These are phyloP conservation scores for Phrynocephalus guinanensis DNA, from an alignment of 2,797 vertebrate genomes.

Conservation along the genomic window DNA sequence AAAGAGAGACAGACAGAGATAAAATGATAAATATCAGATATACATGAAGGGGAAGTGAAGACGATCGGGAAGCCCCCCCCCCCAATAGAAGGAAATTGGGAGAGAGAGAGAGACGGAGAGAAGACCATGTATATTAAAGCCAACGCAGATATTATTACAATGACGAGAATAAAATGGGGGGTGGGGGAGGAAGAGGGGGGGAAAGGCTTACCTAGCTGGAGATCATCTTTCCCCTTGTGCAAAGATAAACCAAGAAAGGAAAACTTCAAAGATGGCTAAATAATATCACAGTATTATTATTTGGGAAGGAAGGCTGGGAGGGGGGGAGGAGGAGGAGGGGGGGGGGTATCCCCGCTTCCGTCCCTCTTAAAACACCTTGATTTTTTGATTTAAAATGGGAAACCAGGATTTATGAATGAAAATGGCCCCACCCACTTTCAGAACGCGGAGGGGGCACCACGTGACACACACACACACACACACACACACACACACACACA, in stretches of 20 bases:
- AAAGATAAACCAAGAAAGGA: background rate
- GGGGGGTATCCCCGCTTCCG: background rate
- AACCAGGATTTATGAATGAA: constrained; percentile 92
- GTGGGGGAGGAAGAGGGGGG: background rate
- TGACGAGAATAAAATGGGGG: too few relatives aligned
- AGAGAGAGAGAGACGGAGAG: too few relatives aligned
- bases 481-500: constrained; percentile 11
- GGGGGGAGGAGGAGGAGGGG: too few relatives aligned
- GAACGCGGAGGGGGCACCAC: constrained; percentile 44
- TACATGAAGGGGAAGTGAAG: background rate
- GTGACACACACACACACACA: constrained; percentile 71
- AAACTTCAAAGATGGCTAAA: background rate
- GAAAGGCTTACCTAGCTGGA: constrained; percentile 79
- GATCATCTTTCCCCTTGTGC: constrained; percentile 22
- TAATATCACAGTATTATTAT: background rate
- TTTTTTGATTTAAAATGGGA: constrained; percentile 76
- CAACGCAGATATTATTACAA: too few relatives aligned
- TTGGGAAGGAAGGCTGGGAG: background rate
- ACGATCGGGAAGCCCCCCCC: too few relatives aligned
- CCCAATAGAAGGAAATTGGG: too few relatives aligned
- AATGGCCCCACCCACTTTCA: constrained; percentile 81
- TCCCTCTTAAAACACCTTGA: constrained; percentile 73
- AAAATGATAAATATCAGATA: background rate
- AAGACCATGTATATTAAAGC: too few relatives aligned
- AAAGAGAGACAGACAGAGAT: background rate